Base-by-base conservation (phyloP, 1,140 invertebrate species). In the Euwallacea similis region DNA sequence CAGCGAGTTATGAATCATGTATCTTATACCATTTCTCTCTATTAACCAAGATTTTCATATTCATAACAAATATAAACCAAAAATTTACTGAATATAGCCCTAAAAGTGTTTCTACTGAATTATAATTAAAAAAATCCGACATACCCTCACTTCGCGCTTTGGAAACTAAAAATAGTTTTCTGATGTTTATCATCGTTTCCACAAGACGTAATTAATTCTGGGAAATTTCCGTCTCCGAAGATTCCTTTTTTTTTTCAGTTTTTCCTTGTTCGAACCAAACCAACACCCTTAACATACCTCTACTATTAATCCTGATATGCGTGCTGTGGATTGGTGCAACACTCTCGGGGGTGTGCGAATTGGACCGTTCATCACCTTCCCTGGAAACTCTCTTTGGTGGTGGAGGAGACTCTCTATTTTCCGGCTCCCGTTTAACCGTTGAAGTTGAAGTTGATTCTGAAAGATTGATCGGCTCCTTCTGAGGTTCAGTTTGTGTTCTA, bases 301-400 rank as follows among this genome's bases (percentile, higher is more conserved):
- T 87, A 73, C 91, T 94, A 71, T 91, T 90, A 75, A 97, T 95
- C 84, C 94, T 96, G 74, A 97, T 93, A 81, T 95, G 91, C 68
- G 94, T 90, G 62, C 89, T 91, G 8, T 10, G 2, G 6, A 21
- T 42, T 3, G 8, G 16, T 54, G 42, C 11, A 7, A n/a, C 11
- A 56, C 11, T 15, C 4, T 56, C 16, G 54, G 54, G 54, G 16
- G 54, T 56, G 8, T 8, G 11, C 16, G 54, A 9, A 15, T 15
- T 56, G 2, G 11, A 9, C 7, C 54, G 54, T 15, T n/a, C 54
- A 13, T 56, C 54, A 76, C 15, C 67, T 80, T 69, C 65, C 83
- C 16, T 85, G 84, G 60, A 81, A 84, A 82, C 74, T 84, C 82
- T 73, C 88, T 87, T 80, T 91, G 90, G 1, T 41, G 88, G 86